These are phyloP conservation scores for Drosophila ficusphila DNA, from an alignment of 1,140 invertebrate genomes.

Conservation along the genomic window DNA sequence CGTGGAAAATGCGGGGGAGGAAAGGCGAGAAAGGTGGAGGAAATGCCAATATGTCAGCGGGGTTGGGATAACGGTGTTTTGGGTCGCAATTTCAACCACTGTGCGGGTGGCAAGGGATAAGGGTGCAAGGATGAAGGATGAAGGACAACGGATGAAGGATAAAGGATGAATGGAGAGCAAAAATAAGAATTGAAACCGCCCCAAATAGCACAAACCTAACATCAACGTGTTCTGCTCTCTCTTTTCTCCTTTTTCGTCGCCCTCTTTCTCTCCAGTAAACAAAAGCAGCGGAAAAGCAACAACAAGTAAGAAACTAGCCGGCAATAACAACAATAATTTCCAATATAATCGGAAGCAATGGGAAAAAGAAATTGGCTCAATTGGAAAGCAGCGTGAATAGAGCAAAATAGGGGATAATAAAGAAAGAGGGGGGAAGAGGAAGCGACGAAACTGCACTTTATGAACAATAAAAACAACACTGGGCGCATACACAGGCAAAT, in stretches of 20 bases:
- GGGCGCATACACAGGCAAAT: background rate
- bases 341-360: slow-evolving; percentile 77
- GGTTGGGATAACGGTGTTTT: slow-evolving; percentile 33
- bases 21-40: slow-evolving; percentile 20
- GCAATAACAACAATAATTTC: slow-evolving; percentile 63
- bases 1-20: slow-evolving; percentile 20
- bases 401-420: slow-evolving; percentile 23
- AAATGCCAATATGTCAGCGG: slow-evolving; percentile 34
- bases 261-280: slow-evolving; percentile 30
- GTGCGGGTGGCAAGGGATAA: slow-evolving; percentile 39
- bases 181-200: slow-evolving; percentile 30
- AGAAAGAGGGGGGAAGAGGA: slow-evolving; percentile 13
- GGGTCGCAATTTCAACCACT: slow-evolving; percentile 71
- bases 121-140: slow-evolving; percentile 5
- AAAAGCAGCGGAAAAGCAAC: slow-evolving; percentile 35
- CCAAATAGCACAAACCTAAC: slow-evolving; percentile 31
- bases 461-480: slow-evolving; percentile 30
- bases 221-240: slow-evolving; percentile 6
- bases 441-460: slow-evolving; percentile 38
- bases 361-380: slow-evolving; percentile 78
- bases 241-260: background rate
- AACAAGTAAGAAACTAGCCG: slow-evolving; percentile 56
- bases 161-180: slow-evolving; percentile 29
- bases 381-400: slow-evolving; percentile 64
- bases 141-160: background rate